phyloP scores from a whole-genome alignment of 1,140 invertebrate species.

The Euura saliciscinereae region DNA sequence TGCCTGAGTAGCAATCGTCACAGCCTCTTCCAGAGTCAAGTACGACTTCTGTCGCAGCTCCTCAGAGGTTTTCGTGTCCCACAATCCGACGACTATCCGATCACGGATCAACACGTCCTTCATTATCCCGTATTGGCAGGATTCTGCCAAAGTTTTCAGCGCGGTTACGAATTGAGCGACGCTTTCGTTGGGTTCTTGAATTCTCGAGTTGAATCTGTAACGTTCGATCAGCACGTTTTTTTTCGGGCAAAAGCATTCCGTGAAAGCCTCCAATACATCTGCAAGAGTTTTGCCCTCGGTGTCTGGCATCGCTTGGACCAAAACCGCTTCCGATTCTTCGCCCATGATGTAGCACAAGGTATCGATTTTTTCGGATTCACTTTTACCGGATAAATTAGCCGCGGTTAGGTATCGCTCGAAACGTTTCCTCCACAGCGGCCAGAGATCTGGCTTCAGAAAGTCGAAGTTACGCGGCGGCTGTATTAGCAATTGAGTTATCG shows the following conservation, averaged over 20 bases:
- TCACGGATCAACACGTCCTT: slow-evolving; percentile 46
- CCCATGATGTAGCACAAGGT: slow-evolving; percentile 37
- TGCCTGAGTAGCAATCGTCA: slow-evolving; percentile 26
- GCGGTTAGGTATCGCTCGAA: slow-evolving; percentile 36
- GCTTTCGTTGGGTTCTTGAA: slow-evolving; percentile 37
- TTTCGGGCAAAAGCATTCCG: slow-evolving; percentile 40
- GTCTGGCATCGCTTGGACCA: slow-evolving; percentile 23
- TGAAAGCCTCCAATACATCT: slow-evolving; percentile 31
- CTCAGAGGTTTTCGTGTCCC: slow-evolving; percentile 33
- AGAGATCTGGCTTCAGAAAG: slow-evolving; percentile 8
- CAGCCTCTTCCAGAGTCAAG: slow-evolving; percentile 31
- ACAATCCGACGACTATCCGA: slow-evolving; percentile 44
- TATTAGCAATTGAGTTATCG: too few species aligned
- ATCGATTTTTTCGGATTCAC: slow-evolving; percentile 34
- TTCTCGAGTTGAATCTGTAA: slow-evolving; percentile 41
- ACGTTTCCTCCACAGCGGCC: slow-evolving; percentile 31
- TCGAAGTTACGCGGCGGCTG: too few species aligned
- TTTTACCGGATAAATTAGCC: slow-evolving; percentile 21
- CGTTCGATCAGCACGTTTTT: slow-evolving; percentile 44
- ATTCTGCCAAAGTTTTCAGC: slow-evolving; percentile 40
- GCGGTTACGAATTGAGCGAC: slow-evolving; percentile 46
- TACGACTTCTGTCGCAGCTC: slow-evolving; percentile 31
- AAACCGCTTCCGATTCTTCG: slow-evolving; percentile 34
- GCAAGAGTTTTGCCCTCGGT: slow-evolving; percentile 20
- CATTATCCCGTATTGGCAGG: slow-evolving; percentile 45